Evolutionary conservation across 2,113 vertebrate genomes (phyloP).

Genomic region (Gymnocephalus cernua): DNA sequence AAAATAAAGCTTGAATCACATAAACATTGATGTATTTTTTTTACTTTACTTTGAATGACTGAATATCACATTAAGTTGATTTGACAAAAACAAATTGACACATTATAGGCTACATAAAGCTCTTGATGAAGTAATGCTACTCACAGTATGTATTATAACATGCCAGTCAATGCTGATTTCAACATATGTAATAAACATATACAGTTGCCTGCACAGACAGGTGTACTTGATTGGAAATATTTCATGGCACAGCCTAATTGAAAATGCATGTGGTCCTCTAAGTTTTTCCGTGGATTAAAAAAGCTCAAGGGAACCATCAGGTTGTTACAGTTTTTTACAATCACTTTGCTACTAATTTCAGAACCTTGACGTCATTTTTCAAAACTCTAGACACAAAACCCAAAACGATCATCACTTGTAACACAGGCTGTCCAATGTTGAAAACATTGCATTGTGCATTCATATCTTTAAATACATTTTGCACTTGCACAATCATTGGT

Average conservation of each 20-base stretch:
- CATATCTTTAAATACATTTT: no score
- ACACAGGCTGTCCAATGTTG: no score
- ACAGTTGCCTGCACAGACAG: background rate
- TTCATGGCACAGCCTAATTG: slow-evolving; percentile 18
- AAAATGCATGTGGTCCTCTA: slow-evolving; percentile 23
- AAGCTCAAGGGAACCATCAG: slow-evolving; percentile 40
- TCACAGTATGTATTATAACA: background rate
- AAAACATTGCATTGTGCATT: no score
- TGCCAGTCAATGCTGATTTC: background rate
- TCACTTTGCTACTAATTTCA: no score
- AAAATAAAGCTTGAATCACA: background rate
- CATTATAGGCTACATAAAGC: background rate
- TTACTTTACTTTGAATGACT: background rate
- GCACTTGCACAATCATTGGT: no score
- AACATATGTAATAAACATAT: slow-evolving; percentile 11
- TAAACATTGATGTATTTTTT: background rate
- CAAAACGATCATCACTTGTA: no score
- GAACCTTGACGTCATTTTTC: no score
- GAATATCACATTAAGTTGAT: background rate
- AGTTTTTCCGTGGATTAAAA: slow-evolving; percentile 38
- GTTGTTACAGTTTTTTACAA: no score
- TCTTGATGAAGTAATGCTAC: background rate
- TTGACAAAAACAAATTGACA: background rate
- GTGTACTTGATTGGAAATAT: background rate
- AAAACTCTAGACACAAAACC: no score